Percentiles rank a stretch among this genome's conserved stretches.
These are phyloP conservation scores for Dinomys branickii DNA, from an alignment of 2,113 vertebrate species.

Conservation along the genomic window DNA sequence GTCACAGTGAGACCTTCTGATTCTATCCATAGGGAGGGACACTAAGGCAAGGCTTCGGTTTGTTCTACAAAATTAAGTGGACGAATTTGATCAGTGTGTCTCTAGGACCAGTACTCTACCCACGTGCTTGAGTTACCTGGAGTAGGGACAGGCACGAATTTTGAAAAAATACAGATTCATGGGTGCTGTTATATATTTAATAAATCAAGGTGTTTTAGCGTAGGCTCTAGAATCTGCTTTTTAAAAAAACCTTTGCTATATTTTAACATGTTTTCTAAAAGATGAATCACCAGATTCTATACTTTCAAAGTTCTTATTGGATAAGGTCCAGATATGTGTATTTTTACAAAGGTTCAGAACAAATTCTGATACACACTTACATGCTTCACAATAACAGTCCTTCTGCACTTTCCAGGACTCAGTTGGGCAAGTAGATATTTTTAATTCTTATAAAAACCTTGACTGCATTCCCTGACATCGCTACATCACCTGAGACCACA, in stretches of 20 bases:
- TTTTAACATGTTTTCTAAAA: slow-evolving; percentile 15
- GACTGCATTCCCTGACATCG: background rate
- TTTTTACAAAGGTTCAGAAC: slow-evolving; percentile 3
- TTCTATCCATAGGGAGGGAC: background rate
- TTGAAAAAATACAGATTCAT: slow-evolving; percentile 33
- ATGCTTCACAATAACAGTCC: background rate
- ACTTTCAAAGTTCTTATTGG: background rate
- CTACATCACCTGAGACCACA: background rate
- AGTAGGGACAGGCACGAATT: background rate
- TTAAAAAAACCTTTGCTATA: background rate
- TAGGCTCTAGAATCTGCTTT: background rate
- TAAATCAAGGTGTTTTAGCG: background rate
- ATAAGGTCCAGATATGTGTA: background rate
- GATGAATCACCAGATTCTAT: background rate
- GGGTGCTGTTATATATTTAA: background rate
- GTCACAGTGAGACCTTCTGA: background rate
- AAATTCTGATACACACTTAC: background rate
- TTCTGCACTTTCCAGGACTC: background rate
- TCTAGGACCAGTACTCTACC: background rate
- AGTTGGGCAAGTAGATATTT: slow-evolving; percentile 11
- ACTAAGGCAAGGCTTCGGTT: background rate
- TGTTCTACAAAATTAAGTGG: background rate
- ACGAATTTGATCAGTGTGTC: background rate
- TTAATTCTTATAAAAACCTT: slow-evolving; percentile 48
- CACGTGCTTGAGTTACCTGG: background rate